Evolutionary conservation across 1,140 invertebrate species (phyloP).

Genomic region (Venturia canescens): DNA sequence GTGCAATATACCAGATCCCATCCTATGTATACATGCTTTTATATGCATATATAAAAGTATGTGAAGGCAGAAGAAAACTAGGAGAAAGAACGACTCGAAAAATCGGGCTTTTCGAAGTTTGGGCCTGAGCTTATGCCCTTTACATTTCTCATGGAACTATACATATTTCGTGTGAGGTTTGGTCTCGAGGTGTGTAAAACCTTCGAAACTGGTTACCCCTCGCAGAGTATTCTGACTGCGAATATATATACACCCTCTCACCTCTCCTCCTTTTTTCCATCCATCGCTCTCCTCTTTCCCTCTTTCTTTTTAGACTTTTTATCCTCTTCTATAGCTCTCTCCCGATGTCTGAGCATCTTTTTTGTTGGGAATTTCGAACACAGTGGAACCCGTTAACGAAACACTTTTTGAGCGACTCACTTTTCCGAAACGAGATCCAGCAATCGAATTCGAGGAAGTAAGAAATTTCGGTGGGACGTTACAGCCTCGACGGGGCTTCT

Average conservation of each 20-base stretch:
- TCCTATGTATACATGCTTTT: slow-evolving; percentile 2
- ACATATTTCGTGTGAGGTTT: not conserved
- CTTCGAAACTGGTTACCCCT: not conserved
- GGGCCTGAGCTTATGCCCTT: not conserved
- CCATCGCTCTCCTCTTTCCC: not conserved
- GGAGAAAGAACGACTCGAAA: not conserved
- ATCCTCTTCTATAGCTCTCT: no score
- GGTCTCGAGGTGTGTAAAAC: slow-evolving; percentile 40
- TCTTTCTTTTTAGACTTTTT: not conserved
- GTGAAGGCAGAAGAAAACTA: not conserved
- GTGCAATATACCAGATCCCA: slow-evolving; percentile 19
- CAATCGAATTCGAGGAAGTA: no score
- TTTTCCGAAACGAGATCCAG: no score
- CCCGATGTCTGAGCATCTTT: no score
- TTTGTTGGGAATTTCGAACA: no score
- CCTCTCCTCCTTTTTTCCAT: not conserved
- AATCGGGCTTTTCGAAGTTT: no score
- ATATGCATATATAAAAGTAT: slow-evolving; percentile 2
- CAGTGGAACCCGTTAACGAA: no score
- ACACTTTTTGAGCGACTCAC: no score
- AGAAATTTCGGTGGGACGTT: no score
- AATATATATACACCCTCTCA: slow-evolving; percentile 28
- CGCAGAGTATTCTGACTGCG: slow-evolving; percentile 14
- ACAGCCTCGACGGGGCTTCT: no score
- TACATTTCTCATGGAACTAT: not conserved